These are phyloP conservation scores for Scyliorhinus canicula DNA, from an alignment of 2,797 vertebrate species.

Conservation along the genomic window DNA sequence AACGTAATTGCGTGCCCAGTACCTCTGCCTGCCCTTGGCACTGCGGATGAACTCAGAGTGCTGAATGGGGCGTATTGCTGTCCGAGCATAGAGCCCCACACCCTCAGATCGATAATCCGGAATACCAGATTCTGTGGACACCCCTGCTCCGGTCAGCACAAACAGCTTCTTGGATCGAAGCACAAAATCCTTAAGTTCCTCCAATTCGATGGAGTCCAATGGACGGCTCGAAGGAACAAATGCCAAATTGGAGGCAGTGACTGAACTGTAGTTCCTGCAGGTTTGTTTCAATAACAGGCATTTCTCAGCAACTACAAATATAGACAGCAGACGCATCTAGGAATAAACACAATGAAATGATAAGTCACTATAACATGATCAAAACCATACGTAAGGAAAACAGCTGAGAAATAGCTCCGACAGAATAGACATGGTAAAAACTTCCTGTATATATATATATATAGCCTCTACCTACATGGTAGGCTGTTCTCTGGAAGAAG, in stretches of 20 bases:
- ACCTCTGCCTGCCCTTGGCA: constrained; percentile 73
- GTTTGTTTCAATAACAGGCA: not conserved
- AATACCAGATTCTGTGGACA: constrained; percentile 94
- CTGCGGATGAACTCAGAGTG: constrained; percentile 76
- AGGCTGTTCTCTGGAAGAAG: not conserved
- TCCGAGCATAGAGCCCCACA: constrained; percentile 82
- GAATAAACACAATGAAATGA: constrained; percentile 40
- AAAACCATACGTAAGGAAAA: not conserved
- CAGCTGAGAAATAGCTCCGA: not conserved
- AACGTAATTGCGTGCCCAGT: constrained; percentile 95
- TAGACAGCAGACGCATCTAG: constrained; percentile 48
- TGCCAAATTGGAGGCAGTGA: constrained; percentile 41
- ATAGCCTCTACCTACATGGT: not conserved
- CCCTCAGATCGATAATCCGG: constrained; percentile 92
- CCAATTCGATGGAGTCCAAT: constrained; percentile 57
- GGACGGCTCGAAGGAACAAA: constrained; percentile 77
- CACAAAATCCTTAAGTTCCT: constrained; percentile 75
- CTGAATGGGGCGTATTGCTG: constrained; percentile 77
- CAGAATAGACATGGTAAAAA: not conserved
- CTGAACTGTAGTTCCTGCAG: constrained; percentile 37
- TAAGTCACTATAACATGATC: not conserved
- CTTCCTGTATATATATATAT: not conserved
- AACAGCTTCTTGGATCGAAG: constrained; percentile 67
- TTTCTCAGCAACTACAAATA: constrained; percentile 30
- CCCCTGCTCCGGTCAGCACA: constrained; percentile 80